phyloP scores from a whole-genome alignment of 2,888 invertebrate genomes.

The Hemaris fuciformis region DNA sequence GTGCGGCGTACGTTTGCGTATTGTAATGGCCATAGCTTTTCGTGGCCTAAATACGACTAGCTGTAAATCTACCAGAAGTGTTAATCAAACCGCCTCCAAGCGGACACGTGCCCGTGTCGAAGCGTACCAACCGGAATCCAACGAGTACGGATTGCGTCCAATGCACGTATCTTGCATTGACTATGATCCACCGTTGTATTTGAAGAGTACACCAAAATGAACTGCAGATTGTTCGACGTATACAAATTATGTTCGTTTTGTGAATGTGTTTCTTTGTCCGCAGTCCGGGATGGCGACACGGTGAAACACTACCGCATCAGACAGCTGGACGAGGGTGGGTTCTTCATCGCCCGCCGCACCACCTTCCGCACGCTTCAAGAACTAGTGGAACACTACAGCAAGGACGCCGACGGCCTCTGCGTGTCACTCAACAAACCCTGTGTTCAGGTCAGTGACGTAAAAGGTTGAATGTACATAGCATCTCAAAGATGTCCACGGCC shows the following conservation, averaged over 20 bases:
- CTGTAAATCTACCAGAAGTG: conserved; percentile 19
- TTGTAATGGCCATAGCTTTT: conserved; percentile 13
- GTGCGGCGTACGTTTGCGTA: neutral
- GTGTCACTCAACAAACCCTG: conserved; percentile 97
- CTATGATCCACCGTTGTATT: neutral
- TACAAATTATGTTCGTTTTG: conserved; percentile 20
- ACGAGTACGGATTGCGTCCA: conserved; percentile 6
- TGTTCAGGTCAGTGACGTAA: conserved; percentile 86
- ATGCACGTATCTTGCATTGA: conserved; percentile 7
- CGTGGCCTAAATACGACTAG: conserved; percentile 16
- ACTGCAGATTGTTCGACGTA: conserved; percentile 22
- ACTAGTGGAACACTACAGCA: conserved; percentile 98
- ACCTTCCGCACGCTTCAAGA: conserved; percentile 98
- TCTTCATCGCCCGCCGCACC: conserved; percentile 98
- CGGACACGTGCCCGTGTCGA: neutral
- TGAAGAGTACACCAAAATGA: conserved; percentile 23
- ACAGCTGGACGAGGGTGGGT: conserved; percentile 99
- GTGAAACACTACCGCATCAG: conserved; percentile 99
- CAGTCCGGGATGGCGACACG: conserved; percentile 99
- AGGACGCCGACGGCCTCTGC: conserved; percentile 98
- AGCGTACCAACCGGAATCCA: conserved; percentile 15
- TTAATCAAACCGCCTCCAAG: conserved; percentile 14
- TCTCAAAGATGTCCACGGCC: neutral
- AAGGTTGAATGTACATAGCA: neutral
- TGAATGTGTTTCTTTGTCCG: conserved; percentile 41